These are phyloP conservation scores for Apeltes quadracus DNA, from an alignment of 2,113 vertebrate genomes.

Conservation along the genomic window DNA sequence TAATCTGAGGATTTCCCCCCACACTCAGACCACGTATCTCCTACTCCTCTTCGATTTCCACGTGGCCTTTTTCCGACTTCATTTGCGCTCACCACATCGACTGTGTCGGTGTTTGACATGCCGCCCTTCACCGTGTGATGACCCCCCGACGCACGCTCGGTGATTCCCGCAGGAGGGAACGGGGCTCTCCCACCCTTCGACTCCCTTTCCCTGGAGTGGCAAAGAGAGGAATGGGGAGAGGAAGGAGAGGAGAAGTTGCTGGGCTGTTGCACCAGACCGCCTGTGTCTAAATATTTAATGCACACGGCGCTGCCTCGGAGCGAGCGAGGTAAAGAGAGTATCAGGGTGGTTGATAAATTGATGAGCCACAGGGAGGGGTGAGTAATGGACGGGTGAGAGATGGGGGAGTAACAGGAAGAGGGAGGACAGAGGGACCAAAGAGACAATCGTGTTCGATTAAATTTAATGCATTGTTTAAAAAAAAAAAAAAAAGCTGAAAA, in stretches of 20 bases:
- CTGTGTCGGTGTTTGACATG: slow-evolving; percentile 50
- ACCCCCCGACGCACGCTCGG: slow-evolving; percentile 38
- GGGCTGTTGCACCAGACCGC: slow-evolving; percentile 64
- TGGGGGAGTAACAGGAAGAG: slow-evolving; percentile 22
- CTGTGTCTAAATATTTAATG: slow-evolving; percentile 82
- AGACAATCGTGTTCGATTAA: slow-evolving; percentile 28
- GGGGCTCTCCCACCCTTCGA: slow-evolving; percentile 46
- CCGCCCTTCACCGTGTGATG: slow-evolving; percentile 39
- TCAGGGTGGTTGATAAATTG: slow-evolving; percentile 71
- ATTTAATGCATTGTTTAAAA: background rate
- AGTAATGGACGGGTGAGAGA: slow-evolving; percentile 30
- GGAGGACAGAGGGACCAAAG: slow-evolving; percentile 15
- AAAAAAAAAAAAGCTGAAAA: background rate
- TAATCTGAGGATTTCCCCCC: slow-evolving; percentile 53
- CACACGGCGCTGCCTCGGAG: slow-evolving; percentile 56
- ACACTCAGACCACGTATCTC: slow-evolving; percentile 49
- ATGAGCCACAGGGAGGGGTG: slow-evolving; percentile 58
- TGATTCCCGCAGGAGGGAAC: slow-evolving; percentile 24
- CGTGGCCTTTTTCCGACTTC: slow-evolving; percentile 29
- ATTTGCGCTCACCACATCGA: slow-evolving; percentile 27
- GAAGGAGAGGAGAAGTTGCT: slow-evolving; percentile 45
- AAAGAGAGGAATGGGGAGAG: background rate
- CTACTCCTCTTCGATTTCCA: slow-evolving; percentile 19
- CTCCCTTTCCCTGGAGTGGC: slow-evolving; percentile 41
- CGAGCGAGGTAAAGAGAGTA: slow-evolving; percentile 69